phyloP scores from a whole-genome alignment of 2,888 invertebrate genomes.

The Nymphalis urticae region DNA sequence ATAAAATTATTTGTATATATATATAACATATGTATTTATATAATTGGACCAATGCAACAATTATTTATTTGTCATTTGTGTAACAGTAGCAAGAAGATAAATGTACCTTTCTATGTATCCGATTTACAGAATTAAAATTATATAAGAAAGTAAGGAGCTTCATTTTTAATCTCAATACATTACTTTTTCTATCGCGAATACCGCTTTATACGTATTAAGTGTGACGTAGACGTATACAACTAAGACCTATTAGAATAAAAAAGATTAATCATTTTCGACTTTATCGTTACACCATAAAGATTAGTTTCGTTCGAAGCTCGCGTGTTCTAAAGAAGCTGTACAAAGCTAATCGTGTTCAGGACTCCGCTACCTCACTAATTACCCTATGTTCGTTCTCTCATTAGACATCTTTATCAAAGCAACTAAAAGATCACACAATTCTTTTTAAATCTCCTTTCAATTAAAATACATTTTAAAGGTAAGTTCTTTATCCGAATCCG shows the following conservation, averaged over 20 bases:
- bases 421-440: not conserved
- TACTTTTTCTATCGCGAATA: not conserved
- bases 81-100: too few relatives aligned
- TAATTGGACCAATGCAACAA: too few relatives aligned
- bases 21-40: too few relatives aligned
- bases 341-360: conserved; percentile 5
- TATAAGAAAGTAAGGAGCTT: not conserved
- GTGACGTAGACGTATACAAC: not conserved
- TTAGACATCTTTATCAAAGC: conserved; percentile 7
- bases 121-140: too few relatives aligned
- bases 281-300: not conserved
- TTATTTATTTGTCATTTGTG: too few relatives aligned
- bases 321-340: not conserved
- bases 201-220: not conserved
- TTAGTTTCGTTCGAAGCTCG: not conserved
- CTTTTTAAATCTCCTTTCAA: not conserved
- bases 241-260: not conserved
- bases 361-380: conserved; percentile 4
- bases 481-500: not conserved
- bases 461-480: not conserved
- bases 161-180: not conserved
- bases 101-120: too few relatives aligned
- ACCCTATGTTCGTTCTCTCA: conserved; percentile 9
- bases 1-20: too few relatives aligned
- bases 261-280: not conserved